Percentiles rank a stretch among this genome's conserved stretches.
These are phyloP conservation scores for Drosophila kokeensis DNA, from an alignment of 2,888 invertebrate species.

Conservation along the genomic window DNA sequence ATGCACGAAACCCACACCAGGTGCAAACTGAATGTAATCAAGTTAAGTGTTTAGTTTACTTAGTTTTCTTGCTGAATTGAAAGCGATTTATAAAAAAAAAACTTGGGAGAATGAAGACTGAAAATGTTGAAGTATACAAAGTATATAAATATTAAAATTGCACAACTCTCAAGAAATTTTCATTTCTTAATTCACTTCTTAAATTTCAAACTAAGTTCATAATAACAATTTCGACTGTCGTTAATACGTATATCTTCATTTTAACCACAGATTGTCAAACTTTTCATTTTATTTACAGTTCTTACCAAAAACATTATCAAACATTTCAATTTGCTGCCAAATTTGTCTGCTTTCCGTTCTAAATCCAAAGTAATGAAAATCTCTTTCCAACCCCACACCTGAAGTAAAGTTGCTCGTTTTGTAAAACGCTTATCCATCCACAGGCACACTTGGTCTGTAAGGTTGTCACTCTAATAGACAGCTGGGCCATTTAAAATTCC, in stretches of 20 bases:
- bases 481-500: constrained; percentile 45
- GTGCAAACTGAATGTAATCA: constrained; percentile 49
- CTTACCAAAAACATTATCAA: background rate
- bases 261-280: rapidly evolving
- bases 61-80: background rate
- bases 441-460: constrained; percentile 27
- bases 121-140: background rate
- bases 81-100: background rate
- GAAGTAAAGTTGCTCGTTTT: constrained; percentile 15
- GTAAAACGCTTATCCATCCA: constrained; percentile 3
- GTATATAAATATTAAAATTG: background rate
- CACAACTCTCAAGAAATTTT: background rate
- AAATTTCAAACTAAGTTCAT: background rate
- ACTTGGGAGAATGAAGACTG: rapidly evolving
- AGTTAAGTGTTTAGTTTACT: constrained; percentile 53
- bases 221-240: background rate
- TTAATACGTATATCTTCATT: background rate
- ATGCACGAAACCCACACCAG: constrained; percentile 11
- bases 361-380: background rate
- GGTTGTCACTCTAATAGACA: constrained; percentile 50
- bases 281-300: background rate
- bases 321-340: background rate
- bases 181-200: background rate
- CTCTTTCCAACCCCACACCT: background rate
- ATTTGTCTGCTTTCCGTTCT: background rate